Base-by-base conservation (phyloP, 1,140 invertebrate species). In the Cataglyphis hispanica region DNA sequence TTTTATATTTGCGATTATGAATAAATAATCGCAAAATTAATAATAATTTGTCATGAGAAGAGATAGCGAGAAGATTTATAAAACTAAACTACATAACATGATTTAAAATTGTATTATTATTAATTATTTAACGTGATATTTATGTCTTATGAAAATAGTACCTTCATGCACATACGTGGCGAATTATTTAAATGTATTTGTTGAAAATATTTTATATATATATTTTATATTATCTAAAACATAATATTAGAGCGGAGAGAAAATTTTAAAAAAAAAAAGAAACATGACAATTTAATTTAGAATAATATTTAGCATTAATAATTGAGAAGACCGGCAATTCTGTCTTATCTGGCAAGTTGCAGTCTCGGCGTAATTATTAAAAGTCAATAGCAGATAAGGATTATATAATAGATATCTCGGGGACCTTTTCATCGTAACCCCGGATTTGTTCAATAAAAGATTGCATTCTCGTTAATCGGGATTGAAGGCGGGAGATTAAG, bases 381-480 rank as follows among this genome's bases (percentile, higher is more conserved):
- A 53, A 85, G 86, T 85, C 72, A 78, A 85, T 85, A 56, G 64
- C 85, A 56, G 27, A 27, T 19, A 60, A n/a, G 63, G 90, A 88
- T 89, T 86, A 86, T 70, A 19, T 50, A 60, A 50, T 50, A 60
- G 13, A 77, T 56, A 74, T 61, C 67, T 34, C 31, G 19, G 7
- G 50, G 2, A 31, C 27, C 16, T 81, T 19, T 50, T 60, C 63
- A 61, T 83, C 85, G 37, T 31, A 58, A 64, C 76, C 61, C 40
- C 58, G 10, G 40, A 56, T 2, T 46, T 72, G 37, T 19, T 31
- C 27, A 19, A 40, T n/a, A 56, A 85, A 81, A 88, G 74, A 89
- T 85, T 69, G 72, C 46, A 46, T 56, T 74, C 58, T 53, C 80
- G 74, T 87, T 88, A 85, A 88, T 88, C 85, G 84, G 86, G 85